Base-by-base conservation (phyloP, 2,113 vertebrate genomes). In the Boulengeromyrus knoepffleri region DNA sequence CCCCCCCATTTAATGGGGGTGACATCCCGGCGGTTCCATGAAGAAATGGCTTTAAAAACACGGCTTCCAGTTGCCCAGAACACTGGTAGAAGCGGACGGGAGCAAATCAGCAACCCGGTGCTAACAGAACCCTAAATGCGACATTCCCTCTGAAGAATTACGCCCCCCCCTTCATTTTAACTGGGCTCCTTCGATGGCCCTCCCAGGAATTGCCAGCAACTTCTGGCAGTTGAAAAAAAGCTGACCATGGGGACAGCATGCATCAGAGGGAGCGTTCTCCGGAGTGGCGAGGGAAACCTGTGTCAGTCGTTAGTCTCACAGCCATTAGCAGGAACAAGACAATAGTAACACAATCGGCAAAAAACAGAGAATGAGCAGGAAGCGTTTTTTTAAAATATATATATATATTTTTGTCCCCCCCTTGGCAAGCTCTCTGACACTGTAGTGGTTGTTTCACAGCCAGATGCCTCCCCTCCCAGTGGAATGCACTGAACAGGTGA, bases 251-350 rank as follows among this genome's bases (percentile, higher is more conserved):
- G 89, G 90, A 85, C 50, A 86, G 74, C 3, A 45, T 86, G 87
- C 90, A 87, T 89, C 90, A 91, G 87, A 91, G 85, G 77, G 66
- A 5, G 24, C 70, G 53, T 74, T 88, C 56, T 56, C 84, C 24
- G 15, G 49, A 27, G n/a, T 46, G 80, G 52, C 1, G 0, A 96
- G 94, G 95, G 96, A 95, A 92, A 96, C 95, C 92, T 93, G 95
- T 96, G 96, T 96, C 95, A 95, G 95, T 96, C 96, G 96, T 96
- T 95, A 95, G 95, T 96, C 96, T 94, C 95, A 94, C 95, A 95
- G 95, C 94, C 96, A 95, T 95, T 94, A 88, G 90, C 89, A 92
- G 66, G 46, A 90, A 58, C 89, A 85, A 10, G 45, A 90, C 49
- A 47, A n/a, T 2, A 27, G 47, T 24, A 52, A 91, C 84, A 56